Conservation (phyloP, 2,888 invertebrate genomes). For the Ormyrus thymus region DNA sequence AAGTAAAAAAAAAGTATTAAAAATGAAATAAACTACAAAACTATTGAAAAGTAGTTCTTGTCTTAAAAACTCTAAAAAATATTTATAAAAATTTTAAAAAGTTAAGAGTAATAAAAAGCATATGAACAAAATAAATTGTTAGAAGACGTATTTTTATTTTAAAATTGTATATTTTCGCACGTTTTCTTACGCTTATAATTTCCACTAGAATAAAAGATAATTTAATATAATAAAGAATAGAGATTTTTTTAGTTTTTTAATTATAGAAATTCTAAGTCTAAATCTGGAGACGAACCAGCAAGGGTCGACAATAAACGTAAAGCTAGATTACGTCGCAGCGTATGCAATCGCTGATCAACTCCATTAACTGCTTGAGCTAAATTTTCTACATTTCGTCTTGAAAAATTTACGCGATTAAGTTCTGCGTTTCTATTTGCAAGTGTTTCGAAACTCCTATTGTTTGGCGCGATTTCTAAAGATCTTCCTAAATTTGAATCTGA, state of each 20-base stretch:
- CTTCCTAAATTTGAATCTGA: constrained; percentile 55
- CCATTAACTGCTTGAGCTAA: constrained; percentile 59
- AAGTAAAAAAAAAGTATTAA: no score
- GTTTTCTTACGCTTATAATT: no score
- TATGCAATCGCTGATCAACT: constrained; percentile 62
- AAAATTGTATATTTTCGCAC: no score
- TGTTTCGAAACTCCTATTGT: constrained; percentile 18
- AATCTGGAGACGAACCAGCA: constrained; percentile 22
- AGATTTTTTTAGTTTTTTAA: not conserved
- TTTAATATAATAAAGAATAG: not conserved
- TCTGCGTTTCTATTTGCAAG: constrained; percentile 28
- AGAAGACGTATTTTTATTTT: no score
- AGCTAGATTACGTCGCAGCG: constrained; percentile 33
- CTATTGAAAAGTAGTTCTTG: no score
- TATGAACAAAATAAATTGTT: no score
- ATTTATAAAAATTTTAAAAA: no score
- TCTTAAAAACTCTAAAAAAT: no score
- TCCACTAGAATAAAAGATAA: not conserved
- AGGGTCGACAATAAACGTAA: constrained; percentile 32
- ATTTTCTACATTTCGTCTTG: constrained; percentile 31
- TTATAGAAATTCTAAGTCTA: constrained; percentile 3
- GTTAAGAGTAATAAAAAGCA: no score
- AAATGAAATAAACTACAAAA: no score
- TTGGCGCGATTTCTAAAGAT: constrained; percentile 17
- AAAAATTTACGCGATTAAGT: constrained; percentile 17